phyloP scores from a whole-genome alignment of 1,140 invertebrate genomes.

The Papilio glaucus region DNA sequence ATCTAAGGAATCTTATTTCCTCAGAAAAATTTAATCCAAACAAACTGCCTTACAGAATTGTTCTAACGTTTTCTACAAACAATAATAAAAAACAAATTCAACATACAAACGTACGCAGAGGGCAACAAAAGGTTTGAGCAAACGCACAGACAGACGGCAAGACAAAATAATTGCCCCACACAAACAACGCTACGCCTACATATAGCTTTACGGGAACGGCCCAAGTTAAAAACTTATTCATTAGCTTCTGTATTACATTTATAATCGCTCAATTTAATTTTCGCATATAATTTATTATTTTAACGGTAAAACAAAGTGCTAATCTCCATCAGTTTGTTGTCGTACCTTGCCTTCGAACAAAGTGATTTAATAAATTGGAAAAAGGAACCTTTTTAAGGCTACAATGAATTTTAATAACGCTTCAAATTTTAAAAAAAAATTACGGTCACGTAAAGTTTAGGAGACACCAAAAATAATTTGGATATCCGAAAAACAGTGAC shows the following conservation, averaged over 20 bases:
- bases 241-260: background rate
- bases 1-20: conserved; percentile 27
- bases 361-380: no score
- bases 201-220: conserved; percentile 40
- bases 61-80: conserved; percentile 30
- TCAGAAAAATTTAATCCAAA: conserved; percentile 28
- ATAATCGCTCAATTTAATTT: no score
- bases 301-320: no score
- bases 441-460: no score
- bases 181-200: conserved; percentile 58
- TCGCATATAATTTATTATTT: no score
- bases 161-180: conserved; percentile 67
- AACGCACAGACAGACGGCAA: conserved; percentile 53
- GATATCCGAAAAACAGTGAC: no score
- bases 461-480: no score
- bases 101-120: background rate
- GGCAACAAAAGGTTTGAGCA: conserved; percentile 44
- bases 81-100: conserved; percentile 29
- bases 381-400: no score
- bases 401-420: no score
- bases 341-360: no score
- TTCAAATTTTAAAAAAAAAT: no score
- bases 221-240: conserved; percentile 39
- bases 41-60: conserved; percentile 5
- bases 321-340: no score